Evolutionary conservation across 2,888 invertebrate genomes (phyloP).

Genomic region (Nomada ruficornis): DNA sequence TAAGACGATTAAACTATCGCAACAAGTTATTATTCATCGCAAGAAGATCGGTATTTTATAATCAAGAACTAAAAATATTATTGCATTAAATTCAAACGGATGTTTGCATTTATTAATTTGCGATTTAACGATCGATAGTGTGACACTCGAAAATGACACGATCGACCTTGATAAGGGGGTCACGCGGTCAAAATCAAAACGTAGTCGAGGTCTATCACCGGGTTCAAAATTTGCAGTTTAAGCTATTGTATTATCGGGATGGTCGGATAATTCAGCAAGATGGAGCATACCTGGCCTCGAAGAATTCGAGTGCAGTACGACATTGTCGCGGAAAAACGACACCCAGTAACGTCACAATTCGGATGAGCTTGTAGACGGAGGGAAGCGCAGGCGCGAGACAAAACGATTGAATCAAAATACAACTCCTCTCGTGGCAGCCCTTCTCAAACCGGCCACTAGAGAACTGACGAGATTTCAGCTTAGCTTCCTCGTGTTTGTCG

Average conservation of each 20-base stretch:
- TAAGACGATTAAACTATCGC: neutral
- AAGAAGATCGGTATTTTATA: neutral
- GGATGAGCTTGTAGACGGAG: constrained; percentile 35
- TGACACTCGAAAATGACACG: constrained; percentile 13
- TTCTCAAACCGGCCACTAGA: constrained; percentile 84
- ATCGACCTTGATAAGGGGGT: constrained; percentile 50
- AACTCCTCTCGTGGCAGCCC: constrained; percentile 80
- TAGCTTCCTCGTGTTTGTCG: constrained; percentile 63
- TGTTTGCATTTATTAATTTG: no score
- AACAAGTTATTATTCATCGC: neutral
- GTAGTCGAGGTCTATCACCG: neutral
- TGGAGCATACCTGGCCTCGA: constrained; percentile 88
- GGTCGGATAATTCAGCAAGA: neutral
- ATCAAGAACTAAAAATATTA: neutral
- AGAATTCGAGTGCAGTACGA: constrained; percentile 92
- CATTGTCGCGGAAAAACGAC: constrained; percentile 85
- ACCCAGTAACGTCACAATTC: constrained; percentile 66
- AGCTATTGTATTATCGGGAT: neutral
- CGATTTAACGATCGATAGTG: neutral
- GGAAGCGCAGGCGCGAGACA: constrained; percentile 54
- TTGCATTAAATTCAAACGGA: no score
- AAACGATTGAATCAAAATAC: neutral
- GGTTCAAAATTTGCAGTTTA: neutral
- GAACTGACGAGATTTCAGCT: constrained; percentile 77
- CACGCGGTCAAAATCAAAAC: constrained; percentile 5